phyloP scores from a whole-genome alignment of 2,888 invertebrate species.

The Brachyptera risi region DNA sequence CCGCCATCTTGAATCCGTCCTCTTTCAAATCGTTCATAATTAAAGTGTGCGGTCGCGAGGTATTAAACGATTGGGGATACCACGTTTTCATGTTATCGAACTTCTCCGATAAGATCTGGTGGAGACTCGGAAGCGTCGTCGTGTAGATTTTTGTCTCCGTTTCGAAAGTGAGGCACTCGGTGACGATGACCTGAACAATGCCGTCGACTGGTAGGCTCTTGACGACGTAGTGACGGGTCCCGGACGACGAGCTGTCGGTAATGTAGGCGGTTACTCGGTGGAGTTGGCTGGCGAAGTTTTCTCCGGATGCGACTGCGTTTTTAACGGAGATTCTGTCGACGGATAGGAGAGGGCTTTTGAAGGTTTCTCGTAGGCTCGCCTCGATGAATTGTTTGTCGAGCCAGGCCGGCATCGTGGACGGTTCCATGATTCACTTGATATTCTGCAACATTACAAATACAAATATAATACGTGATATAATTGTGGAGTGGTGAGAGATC shows the following conservation, averaged over 20 bases:
- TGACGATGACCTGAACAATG: conserved; percentile 17
- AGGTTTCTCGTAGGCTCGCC: background rate
- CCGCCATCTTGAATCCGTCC: conserved; percentile 22
- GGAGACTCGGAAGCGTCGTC: conserved; percentile 16
- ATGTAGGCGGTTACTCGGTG: conserved; percentile 17
- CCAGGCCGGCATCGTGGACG: no score
- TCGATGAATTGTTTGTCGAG: conserved; percentile 9
- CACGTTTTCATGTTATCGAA: background rate
- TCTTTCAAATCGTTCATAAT: conserved; percentile 26
- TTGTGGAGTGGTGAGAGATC: no score
- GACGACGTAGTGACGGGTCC: conserved; percentile 16
- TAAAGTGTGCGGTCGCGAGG: background rate
- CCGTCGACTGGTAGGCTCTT: conserved; percentile 24
- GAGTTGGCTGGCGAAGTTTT: conserved; percentile 25
- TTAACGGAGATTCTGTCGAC: conserved; percentile 6
- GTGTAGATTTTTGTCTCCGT: conserved; percentile 23
- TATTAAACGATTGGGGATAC: no score
- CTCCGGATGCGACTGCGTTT: conserved; percentile 18
- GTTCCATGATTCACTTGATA: no score
- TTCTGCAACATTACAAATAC: no score
- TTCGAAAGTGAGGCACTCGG: conserved; percentile 18
- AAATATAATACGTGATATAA: no score
- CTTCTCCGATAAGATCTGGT: background rate
- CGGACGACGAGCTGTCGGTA: background rate
- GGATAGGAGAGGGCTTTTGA: background rate